Conservation (phyloP, 2,113 vertebrate genomes). For the Eclectus roratus region DNA sequence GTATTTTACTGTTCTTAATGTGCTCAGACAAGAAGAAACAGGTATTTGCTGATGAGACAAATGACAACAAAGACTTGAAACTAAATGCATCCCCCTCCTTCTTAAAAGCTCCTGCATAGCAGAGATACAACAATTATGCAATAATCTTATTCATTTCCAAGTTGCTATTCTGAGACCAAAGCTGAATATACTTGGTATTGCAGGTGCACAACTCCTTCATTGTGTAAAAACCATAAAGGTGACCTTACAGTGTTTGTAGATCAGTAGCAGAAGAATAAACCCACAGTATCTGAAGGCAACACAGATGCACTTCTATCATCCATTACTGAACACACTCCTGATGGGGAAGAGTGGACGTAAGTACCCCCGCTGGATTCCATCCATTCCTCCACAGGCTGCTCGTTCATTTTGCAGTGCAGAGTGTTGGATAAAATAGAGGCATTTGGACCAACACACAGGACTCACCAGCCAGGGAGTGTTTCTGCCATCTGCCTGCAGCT, state of each 20-base stretch:
- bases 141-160: neutral
- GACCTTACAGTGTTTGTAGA: neutral
- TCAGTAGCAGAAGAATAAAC: neutral
- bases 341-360: neutral
- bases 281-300: neutral
- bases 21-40: neutral
- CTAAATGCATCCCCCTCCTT: neutral
- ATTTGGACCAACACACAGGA: neutral
- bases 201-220: neutral
- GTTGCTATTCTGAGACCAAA: neutral
- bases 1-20: neutral
- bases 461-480: neutral
- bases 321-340: neutral
- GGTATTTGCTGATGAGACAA: neutral
- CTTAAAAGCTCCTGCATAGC: neutral
- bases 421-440: neutral
- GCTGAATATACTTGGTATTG: neutral
- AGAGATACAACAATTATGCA: neutral
- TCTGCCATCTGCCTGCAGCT: neutral
- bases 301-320: neutral
- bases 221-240: neutral
- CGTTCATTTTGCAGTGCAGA: neutral
- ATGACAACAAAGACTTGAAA: neutral
- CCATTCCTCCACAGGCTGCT: neutral
- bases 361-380: neutral